Evolutionary conservation across 2,888 invertebrate species (phyloP), one percentile per base, ranked within the genome.

Genomic region (Brachypalpus laphriformis): DNA sequence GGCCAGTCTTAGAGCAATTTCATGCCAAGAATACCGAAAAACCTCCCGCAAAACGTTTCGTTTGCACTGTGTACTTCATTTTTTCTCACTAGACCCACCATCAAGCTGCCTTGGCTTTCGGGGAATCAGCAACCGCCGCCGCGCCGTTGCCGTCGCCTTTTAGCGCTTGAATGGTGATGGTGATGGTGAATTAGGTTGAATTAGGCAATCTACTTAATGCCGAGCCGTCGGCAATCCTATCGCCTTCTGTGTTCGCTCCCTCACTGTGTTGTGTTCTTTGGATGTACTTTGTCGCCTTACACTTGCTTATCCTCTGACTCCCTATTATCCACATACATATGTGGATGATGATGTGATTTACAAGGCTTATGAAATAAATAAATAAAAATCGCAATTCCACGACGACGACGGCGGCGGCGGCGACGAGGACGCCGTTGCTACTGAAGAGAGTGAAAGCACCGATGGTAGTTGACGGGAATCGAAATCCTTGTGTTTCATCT

Each of bases 201-300:
- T 80, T 85, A 85, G 80, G 83, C 83, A 80, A 80, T 85, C 83
- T 80, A 75, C 80, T 85, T 85, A 85, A 75, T 75, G 74, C 51
- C 63, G 75, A 85, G 74, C 81, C 80, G 49, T 75, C 74, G 70
- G 68, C 74, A 75, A 75, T 75, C 70, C 80, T 54, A 66, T 68
- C 68, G 78, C 42, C 63, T 61, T 51, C 51, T 68, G 54, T 49
- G 40, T 22, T 37, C 31, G 9, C 6, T 28, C 3, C n/a, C 25
- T 6, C 34, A 8, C n/a, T 61, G 9, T 82, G 61, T 47, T 31
- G 40, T 70, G 16, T 42, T 71, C 18, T 68, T 57, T 20, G 56
- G 56, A 49, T 72, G 72, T 71, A 51, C 74, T 72, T 78, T 77
- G 78, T 78, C 72, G 72, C 72, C 72, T 72, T 61, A 78, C 61